phyloP scores from a whole-genome alignment of 1,140 invertebrate genomes.

The Sycophila sp. region DNA sequence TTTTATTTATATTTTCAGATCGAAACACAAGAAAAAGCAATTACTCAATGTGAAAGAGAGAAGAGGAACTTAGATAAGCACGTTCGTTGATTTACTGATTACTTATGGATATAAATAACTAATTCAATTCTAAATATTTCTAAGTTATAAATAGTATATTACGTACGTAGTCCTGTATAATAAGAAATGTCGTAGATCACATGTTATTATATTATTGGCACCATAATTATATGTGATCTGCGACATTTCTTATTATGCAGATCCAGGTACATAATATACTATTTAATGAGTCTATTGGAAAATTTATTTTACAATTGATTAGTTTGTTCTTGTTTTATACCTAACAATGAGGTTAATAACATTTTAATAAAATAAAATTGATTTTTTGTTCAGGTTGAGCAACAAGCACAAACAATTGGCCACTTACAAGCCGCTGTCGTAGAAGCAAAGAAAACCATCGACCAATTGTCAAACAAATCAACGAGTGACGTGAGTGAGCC shows the following conservation, averaged over 20 bases:
- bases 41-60: constrained; percentile 53
- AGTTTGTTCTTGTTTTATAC: neutral
- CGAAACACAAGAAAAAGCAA: constrained; percentile 49
- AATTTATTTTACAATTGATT: neutral
- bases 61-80: constrained; percentile 56
- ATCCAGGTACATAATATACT: too few relatives aligned
- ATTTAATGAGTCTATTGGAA: too few relatives aligned
- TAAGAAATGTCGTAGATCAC: too few relatives aligned
- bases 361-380: neutral
- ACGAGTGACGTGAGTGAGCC: constrained; percentile 61
- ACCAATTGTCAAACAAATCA: constrained; percentile 58
- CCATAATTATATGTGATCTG: too few relatives aligned
- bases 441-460: constrained; percentile 59
- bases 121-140: too few relatives aligned
- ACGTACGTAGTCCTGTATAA: too few relatives aligned
- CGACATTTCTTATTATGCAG: too few relatives aligned
- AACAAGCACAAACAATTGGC: constrained; percentile 62
- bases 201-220: too few relatives aligned
- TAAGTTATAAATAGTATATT: too few relatives aligned
- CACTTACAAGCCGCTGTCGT: constrained; percentile 60
- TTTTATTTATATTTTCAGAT: constrained; percentile 50
- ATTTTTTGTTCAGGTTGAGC: constrained; percentile 51
- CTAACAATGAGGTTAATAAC: neutral
- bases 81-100: constrained; percentile 42
- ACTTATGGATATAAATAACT: too few relatives aligned